These are phyloP conservation scores for Sciurus niger DNA, from an alignment of 2,113 vertebrate genomes.

Conservation along the genomic window DNA sequence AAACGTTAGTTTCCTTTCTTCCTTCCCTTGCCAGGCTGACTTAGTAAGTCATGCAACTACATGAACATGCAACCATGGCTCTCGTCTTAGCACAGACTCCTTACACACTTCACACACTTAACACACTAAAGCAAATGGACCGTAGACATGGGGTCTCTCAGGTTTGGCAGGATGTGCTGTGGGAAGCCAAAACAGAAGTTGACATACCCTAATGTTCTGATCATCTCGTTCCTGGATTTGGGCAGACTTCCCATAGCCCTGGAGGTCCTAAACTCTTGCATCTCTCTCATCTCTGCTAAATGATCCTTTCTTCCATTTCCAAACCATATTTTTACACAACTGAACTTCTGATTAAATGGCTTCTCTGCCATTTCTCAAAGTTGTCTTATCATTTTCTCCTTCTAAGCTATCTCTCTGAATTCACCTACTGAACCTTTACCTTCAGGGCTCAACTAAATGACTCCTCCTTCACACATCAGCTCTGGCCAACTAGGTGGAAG, in stretches of 20 bases:
- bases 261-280: background rate
- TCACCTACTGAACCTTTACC: background rate
- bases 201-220: background rate
- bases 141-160: background rate
- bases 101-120: background rate
- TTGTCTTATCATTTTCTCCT: slow-evolving; percentile 15
- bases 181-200: background rate
- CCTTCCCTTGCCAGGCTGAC: slow-evolving; percentile 51
- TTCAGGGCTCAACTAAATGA: background rate
- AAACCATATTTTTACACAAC: slow-evolving; percentile 21
- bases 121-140: background rate
- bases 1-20: slow-evolving; percentile 66
- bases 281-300: background rate
- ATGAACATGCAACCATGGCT: slow-evolving; percentile 9
- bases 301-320: background rate
- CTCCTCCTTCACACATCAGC: background rate
- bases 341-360: background rate
- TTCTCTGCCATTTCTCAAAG: slow-evolving; percentile 27
- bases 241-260: background rate
- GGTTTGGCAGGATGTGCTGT: background rate
- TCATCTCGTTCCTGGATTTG: background rate
- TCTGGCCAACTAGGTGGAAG: background rate
- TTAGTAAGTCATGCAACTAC: background rate
- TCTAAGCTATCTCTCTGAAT: background rate
- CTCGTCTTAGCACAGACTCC: background rate